phyloP scores from a whole-genome alignment of 1,140 invertebrate genomes.

The Drosophila persimilis region DNA sequence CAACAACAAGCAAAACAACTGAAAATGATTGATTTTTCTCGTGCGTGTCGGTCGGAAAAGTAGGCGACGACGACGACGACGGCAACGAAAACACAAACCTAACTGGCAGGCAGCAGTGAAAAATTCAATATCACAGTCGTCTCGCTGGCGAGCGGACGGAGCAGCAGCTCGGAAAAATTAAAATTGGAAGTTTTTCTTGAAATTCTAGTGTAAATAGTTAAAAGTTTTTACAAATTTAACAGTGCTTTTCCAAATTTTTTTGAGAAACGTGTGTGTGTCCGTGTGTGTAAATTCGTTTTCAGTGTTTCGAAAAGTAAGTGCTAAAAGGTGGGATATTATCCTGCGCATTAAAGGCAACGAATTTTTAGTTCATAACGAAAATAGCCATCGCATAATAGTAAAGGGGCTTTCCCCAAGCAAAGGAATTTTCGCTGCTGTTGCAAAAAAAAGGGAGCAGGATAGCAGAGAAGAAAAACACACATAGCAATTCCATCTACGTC shows the following conservation, averaged over 20 bases:
- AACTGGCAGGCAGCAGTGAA: slow-evolving; percentile 32
- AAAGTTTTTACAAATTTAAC: slow-evolving; percentile 46
- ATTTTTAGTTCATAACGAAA: slow-evolving; percentile 56
- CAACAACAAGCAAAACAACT: slow-evolving; percentile 68
- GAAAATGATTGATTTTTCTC: slow-evolving; percentile 77
- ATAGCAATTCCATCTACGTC: slow-evolving; percentile 62
- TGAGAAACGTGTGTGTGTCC: slow-evolving; percentile 19
- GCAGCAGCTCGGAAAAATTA: slow-evolving; percentile 29
- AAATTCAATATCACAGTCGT: slow-evolving; percentile 67
- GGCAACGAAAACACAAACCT: slow-evolving; percentile 26
- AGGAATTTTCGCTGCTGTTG: slow-evolving; percentile 64
- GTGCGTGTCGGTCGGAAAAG: slow-evolving; percentile 60
- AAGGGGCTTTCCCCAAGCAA: slow-evolving; percentile 13
- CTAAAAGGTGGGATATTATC: slow-evolving; percentile 31
- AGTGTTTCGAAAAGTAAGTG: slow-evolving; percentile 16
- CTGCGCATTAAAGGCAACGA: slow-evolving; percentile 22
- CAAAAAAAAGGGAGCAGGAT: slow-evolving; percentile 2
- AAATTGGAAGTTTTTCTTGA: slow-evolving; percentile 39
- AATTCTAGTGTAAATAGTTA: slow-evolving; percentile 68
- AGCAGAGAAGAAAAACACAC: slow-evolving; percentile 38
- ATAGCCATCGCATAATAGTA: background rate
- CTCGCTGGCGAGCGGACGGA: slow-evolving; percentile 67
- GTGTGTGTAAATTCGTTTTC: slow-evolving; percentile 16
- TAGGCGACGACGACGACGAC: slow-evolving; percentile 47
- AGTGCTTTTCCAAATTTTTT: slow-evolving; percentile 46